Evolutionary conservation across 2,797 vertebrate genomes (phyloP), one percentile per base, ranked within the genome.

Genomic region (Gallirallus australis): DNA sequence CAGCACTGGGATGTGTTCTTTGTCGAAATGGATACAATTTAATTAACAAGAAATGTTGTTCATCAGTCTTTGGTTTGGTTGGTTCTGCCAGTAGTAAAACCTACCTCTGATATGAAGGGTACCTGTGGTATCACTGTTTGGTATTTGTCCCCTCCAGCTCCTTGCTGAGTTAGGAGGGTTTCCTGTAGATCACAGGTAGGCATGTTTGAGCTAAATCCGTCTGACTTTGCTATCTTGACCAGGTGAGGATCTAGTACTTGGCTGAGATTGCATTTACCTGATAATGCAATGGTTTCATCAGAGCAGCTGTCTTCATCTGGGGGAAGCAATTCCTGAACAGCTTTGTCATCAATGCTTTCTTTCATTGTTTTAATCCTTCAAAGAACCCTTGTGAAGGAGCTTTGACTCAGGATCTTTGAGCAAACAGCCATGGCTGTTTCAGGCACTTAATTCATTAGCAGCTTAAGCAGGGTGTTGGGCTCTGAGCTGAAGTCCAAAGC

Each of bases 201-300:
- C 5, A 2, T 39, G 72, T 69, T n/a, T 37, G 23, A 71, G 40
- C 59, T 48, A 8, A n/a, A 45, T 45, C 19, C 28, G 1, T 65
- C 7, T 37, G 52, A 39, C 27, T 39, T 39, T 20, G 33, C 21
- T 33, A 2, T 35, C 39, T 79, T 52, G 12, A 16, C 7, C n/a
- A 47, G 48, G 14, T 48, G 7, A 24, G 27, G 14, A 27, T 59
- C 9, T 57, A 21, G 37, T 7, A 27, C n/a, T 18, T 0, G 0
- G 5, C 19, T 88, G 15, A 4, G 35, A 28, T 40, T 60, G 18
- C 9, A 2, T 77, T 89, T 75, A 14, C 40, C 54, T 27, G 28
- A 7, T 12, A 83, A 24, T 0, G 0, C 50, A 33, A 1, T 11
- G 45, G 31, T 82, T 86, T 63, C 52, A 12, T 70, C 60, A 48